Conservation (phyloP, 2,888 invertebrate genomes). For the Coecobrya sp. region DNA sequence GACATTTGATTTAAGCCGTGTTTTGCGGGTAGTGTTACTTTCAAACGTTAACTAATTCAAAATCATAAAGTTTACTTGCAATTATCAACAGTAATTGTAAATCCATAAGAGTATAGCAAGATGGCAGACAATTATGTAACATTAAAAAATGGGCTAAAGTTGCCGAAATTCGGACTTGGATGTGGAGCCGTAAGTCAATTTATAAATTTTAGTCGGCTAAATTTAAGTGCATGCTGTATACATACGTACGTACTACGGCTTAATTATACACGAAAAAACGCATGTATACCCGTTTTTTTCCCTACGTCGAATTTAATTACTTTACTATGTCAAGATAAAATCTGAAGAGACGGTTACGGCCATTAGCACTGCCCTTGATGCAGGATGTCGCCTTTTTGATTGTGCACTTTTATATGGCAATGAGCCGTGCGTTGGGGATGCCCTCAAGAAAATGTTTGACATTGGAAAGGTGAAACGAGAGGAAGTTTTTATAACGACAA, state of each 20-base stretch:
- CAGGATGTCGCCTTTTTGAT: constrained; percentile 95
- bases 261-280: too few species aligned
- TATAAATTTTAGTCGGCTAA: background rate
- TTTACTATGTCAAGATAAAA: constrained; percentile 54
- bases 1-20: too few species aligned
- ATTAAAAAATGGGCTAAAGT: constrained; percentile 63
- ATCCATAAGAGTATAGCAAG: background rate
- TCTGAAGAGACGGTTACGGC: constrained; percentile 58
- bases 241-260: too few species aligned
- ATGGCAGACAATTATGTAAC: constrained; percentile 21
- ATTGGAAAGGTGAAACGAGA: constrained; percentile 91
- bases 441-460: constrained; percentile 92
- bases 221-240: too few species aligned
- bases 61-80: too few species aligned
- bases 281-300: too few species aligned
- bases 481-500: constrained; percentile 94
- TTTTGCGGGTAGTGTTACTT: too few species aligned
- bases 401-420: constrained; percentile 93
- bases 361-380: constrained; percentile 90
- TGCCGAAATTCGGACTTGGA: constrained; percentile 76
- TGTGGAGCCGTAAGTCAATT: constrained; percentile 69
- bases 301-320: background rate
- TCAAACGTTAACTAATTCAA: too few species aligned
- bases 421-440: constrained; percentile 92
- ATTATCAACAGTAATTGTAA: background rate